Evolutionary conservation across 1,140 invertebrate species (phyloP).

Genomic region (Drosophila ohnishii): DNA sequence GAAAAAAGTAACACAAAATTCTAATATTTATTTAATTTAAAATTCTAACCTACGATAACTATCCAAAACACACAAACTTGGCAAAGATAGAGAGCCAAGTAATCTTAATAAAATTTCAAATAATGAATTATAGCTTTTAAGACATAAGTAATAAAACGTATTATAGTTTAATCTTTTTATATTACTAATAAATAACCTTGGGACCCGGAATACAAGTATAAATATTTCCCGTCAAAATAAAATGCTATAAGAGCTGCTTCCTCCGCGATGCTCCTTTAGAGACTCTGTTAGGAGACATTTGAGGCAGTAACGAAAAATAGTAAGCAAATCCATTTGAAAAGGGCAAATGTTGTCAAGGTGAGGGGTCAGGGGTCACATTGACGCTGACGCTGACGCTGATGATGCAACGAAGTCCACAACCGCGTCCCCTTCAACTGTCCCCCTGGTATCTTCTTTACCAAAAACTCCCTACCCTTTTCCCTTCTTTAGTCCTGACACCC

Average conservation of each 20-base stretch:
- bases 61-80: not conserved
- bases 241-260: slow-evolving; percentile 1
- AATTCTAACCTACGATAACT: too few species aligned
- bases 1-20: too few species aligned
- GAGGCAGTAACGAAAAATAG: not conserved
- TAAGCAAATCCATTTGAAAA: slow-evolving; percentile 17
- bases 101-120: too few species aligned
- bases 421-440: slow-evolving; percentile 6
- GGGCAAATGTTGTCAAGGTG: slow-evolving; percentile 10
- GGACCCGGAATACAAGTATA: not conserved
- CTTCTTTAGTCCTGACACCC: not conserved
- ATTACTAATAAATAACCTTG: not conserved
- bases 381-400: slow-evolving; percentile 32
- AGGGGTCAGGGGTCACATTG: slow-evolving; percentile 16
- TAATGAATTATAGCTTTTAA: not conserved
- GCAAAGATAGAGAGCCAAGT: not conserved
- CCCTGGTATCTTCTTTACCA: not conserved
- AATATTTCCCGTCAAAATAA: not conserved
- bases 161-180: too few species aligned
- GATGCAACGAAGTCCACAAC: slow-evolving; percentile 51
- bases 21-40: too few species aligned
- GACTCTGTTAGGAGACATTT: slow-evolving; percentile 2
- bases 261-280: not conserved
- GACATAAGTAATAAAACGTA: too few species aligned
- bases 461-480: not conserved